These are phyloP conservation scores for Phyllotis vaccarum DNA, from an alignment of 2,797 vertebrate species.

Conservation along the genomic window DNA sequence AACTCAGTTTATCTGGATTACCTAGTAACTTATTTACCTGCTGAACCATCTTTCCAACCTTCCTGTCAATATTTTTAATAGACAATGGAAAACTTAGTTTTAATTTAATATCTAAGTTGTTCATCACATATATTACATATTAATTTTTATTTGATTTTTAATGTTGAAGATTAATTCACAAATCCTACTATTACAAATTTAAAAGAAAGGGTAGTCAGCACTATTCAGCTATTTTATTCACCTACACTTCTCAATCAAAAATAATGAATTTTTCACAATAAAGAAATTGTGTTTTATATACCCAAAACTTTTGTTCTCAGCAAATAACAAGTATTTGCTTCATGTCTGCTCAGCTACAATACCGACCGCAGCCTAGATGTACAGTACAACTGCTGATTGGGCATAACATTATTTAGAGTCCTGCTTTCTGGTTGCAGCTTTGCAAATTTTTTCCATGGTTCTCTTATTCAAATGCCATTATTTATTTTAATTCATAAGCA, in stretches of 20 bases:
- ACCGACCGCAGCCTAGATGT: not conserved
- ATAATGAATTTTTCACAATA: not conserved
- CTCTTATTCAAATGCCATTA: not conserved
- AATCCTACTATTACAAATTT: not conserved
- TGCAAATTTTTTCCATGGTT: not conserved
- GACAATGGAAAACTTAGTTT: not conserved
- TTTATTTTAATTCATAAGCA: not conserved
- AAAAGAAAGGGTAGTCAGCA: not conserved
- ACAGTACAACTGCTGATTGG: not conserved
- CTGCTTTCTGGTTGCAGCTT: not conserved
- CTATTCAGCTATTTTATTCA: not conserved
- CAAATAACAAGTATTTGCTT: not conserved
- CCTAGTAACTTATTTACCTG: not conserved
- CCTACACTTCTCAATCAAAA: not conserved
- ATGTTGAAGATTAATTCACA: not conserved
- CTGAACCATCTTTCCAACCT: not conserved
- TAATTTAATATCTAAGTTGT: not conserved
- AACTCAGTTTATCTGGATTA: not conserved
- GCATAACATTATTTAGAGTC: not conserved
- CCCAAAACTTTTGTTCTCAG: not conserved
- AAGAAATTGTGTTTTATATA: slow-evolving; percentile 3
- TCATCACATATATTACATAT: not conserved
- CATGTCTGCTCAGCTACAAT: not conserved
- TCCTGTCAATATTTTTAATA: not conserved
- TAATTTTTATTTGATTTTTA: not conserved